phyloP scores from a whole-genome alignment of 2,888 invertebrate species.

The Leptinotarsa rubiginosa region DNA sequence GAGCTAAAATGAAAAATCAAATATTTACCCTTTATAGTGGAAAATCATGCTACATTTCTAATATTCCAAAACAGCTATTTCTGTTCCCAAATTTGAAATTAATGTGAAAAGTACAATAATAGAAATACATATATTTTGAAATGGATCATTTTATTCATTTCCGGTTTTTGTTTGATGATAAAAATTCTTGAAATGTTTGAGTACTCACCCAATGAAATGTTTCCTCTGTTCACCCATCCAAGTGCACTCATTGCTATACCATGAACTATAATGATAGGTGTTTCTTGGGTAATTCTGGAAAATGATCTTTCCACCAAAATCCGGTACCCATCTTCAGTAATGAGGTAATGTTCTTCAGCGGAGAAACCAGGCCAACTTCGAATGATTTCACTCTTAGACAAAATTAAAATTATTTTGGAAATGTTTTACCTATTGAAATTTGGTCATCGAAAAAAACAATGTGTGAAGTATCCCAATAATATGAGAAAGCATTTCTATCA shows the following conservation, averaged over 20 bases:
- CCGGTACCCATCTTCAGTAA: slow-evolving; percentile 46
- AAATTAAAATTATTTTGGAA: not conserved
- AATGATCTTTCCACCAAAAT: slow-evolving; percentile 41
- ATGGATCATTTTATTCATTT: too few relatives aligned
- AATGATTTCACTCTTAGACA: slow-evolving; percentile 41
- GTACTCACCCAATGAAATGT: slow-evolving; percentile 40
- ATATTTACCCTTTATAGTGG: not conserved
- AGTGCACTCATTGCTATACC: slow-evolving; percentile 41
- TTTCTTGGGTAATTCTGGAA: slow-evolving; percentile 36
- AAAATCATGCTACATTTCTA: too few relatives aligned
- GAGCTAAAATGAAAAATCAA: slow-evolving; percentile 44
- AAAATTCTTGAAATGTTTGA: too few relatives aligned
- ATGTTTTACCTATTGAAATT: not conserved
- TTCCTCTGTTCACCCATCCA: slow-evolving; percentile 41
- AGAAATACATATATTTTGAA: too few relatives aligned
- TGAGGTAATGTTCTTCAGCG: slow-evolving; percentile 43
- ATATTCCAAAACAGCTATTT: too few relatives aligned
- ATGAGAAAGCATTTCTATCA: not conserved
- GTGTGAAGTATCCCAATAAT: not conserved
- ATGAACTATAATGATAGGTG: slow-evolving; percentile 43
- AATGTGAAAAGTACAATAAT: too few relatives aligned
- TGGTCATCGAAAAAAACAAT: not conserved
- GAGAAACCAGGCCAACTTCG: slow-evolving; percentile 40
- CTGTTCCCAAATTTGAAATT: too few relatives aligned
- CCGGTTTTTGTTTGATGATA: too few relatives aligned